phyloP scores from a whole-genome alignment of 2,888 invertebrate genomes.

The Oscheius onirici region DNA sequence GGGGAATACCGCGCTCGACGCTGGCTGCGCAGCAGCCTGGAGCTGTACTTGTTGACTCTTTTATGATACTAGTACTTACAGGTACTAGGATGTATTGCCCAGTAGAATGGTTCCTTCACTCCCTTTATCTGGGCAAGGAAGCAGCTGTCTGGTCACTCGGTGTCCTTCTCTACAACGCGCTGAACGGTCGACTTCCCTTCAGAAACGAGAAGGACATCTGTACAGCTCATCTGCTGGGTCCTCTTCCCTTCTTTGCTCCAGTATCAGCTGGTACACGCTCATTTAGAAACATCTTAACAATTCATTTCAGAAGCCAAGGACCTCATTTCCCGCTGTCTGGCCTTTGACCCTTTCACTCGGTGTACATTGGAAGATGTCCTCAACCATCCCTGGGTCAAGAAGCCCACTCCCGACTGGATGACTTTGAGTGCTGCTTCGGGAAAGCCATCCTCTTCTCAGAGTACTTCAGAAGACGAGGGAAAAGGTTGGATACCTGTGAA shows the following conservation, averaged over 20 bases:
- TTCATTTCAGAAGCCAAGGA: constrained; percentile 59
- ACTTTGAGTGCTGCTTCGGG: constrained; percentile 32
- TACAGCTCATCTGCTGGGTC: constrained; percentile 68
- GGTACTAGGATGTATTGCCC: constrained; percentile 67
- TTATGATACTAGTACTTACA: too few relatives aligned
- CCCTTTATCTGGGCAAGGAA: constrained; percentile 67
- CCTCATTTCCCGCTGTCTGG: constrained; percentile 60
- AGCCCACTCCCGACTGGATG: constrained; percentile 47
- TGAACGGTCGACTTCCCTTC: constrained; percentile 68
- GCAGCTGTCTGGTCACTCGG: constrained; percentile 70
- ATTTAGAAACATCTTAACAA: not conserved
- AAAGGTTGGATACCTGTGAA: constrained; percentile 2
- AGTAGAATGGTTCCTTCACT: constrained; percentile 70
- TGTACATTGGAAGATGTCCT: constrained; percentile 60
- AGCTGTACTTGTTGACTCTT: too few relatives aligned
- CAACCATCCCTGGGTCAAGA: constrained; percentile 60
- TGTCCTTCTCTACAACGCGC: constrained; percentile 66
- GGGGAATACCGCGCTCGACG: too few relatives aligned
- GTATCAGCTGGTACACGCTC: constrained; percentile 51
- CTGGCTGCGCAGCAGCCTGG: too few relatives aligned
- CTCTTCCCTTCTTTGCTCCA: constrained; percentile 64
- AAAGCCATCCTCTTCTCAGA: constrained; percentile 1
- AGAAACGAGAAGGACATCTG: constrained; percentile 70
- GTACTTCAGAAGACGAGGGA: constrained; percentile 24
- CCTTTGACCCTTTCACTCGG: constrained; percentile 63